Base-by-base conservation (phyloP, 1,140 invertebrate genomes). In the Linepithema humile region DNA sequence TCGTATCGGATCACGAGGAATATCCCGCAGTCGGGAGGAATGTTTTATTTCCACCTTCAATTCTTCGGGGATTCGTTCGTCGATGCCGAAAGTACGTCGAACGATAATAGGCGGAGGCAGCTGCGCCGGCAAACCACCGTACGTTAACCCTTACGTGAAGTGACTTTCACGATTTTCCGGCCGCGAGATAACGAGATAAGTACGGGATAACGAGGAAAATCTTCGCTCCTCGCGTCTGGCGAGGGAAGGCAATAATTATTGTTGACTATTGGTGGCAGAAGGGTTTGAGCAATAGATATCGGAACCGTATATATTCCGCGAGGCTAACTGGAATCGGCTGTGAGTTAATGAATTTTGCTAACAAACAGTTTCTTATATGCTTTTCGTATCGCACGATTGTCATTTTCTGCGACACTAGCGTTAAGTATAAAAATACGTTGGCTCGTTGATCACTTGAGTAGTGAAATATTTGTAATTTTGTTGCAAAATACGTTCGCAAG, bases 31-130 rank as follows among this genome's bases (percentile, higher is more conserved):
- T 62, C 59, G 59, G 26, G 43, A 69, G 74, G 60, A 53, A 89
- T 89, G 70, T 89, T 89, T 89, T 89, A 89, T 89, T 89, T 83
- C 87, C 82, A 50, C 50, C 85, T 82, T 65, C 65, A 62, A 72
- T 48, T 82, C 7, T 80, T 64, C 45, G 77, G 53, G 67, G 87
- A 89, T 89, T 89, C 85, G 60, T n/a, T 86, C 84, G 86, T 40
- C 50, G 83, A 65, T 64, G 82, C 83, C 57, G 73, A 85, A 45
- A 83, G 65, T 85, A 84, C 38, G 43, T 72, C 75, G 59, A 75
- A 83, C 86, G 86, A 70, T 88, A 88, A 89, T 85, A 70, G 53
- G 73, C 53, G 67, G 64, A 59, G n/a, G n/a, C 55, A 80, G 64
- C 75, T 80, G 75, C 35, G 48, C 26, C 64, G 60, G 23, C 9